Conservation (phyloP, 2,888 invertebrate species). For the Junonia oenone region DNA sequence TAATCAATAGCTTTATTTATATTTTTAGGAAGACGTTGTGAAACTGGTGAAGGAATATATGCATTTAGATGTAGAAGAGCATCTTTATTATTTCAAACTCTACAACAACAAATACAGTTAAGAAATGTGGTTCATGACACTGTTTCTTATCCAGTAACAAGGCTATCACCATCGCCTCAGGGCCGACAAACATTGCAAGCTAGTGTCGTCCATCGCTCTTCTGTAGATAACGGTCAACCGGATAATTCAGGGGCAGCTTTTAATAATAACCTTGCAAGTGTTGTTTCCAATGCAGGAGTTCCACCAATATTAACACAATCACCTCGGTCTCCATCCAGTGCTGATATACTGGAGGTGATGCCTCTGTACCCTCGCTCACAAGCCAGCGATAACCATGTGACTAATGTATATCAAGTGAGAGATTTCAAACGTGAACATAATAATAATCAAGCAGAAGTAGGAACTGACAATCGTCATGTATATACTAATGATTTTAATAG, state of each 20-base stretch:
- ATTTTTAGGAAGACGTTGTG: conserved; percentile 84
- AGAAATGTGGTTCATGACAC: conserved; percentile 70
- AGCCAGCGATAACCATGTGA: conserved; percentile 57
- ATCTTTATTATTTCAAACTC: conserved; percentile 90
- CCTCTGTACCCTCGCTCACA: conserved; percentile 67
- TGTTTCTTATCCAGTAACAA: conserved; percentile 56
- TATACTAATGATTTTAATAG: conserved; percentile 68
- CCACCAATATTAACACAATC: conserved; percentile 47
- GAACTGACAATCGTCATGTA: conserved; percentile 49
- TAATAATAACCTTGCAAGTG: conserved; percentile 47
- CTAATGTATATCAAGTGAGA: conserved; percentile 77
- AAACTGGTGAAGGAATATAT: conserved; percentile 96
- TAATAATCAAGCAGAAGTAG: conserved; percentile 60
- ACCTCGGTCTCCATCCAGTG: conserved; percentile 77
- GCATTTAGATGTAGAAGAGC: conserved; percentile 94
- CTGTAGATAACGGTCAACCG: conserved; percentile 64
- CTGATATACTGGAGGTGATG: conserved; percentile 76
- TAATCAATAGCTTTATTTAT: too few species aligned
- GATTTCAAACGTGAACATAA: conserved; percentile 78
- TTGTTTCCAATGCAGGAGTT: conserved; percentile 37
- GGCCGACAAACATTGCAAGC: conserved; percentile 65
- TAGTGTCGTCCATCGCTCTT: conserved; percentile 64
- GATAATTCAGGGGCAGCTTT: conserved; percentile 39
- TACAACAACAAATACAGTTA: conserved; percentile 91
- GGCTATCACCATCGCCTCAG: conserved; percentile 57